Base-by-base conservation (phyloP, 2,888 invertebrate species). In the Hirtodrosophila cameraria region DNA sequence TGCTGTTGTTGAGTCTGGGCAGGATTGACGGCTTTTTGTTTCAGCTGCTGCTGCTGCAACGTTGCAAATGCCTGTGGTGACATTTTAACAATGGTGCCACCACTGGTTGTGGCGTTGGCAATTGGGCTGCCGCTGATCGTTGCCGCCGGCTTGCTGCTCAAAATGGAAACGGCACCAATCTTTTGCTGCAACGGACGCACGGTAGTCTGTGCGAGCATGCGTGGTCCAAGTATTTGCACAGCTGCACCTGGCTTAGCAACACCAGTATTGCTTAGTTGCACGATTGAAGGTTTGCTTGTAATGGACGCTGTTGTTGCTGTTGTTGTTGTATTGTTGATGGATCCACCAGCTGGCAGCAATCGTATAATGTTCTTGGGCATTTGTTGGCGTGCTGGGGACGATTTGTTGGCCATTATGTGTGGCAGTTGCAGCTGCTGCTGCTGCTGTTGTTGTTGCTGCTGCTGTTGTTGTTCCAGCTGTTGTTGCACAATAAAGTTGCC, bases 11-110 rank as follows among this genome's bases (percentile, higher is more conserved):
- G 69, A 3, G 27, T 30, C 39, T 78, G 83, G 5, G 42, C 52
- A 16, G 75, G 28, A 50, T 52, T 54, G 2, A 43, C 38, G 2
- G 72, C 60, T 43, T 85, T 85, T 20, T 85, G 82, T 15, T 90
- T 83, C 9, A 90, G 68, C 18, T 90, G 90, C 50, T 90, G 90
- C 41, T 90, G 90, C 35, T 91, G 91, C 8, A 90, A 69, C 2
- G 88, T 75, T 5, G 89, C 89, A 49, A 90, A 85, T 18, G 89
- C 88, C 42, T 89, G 89, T 2, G 89, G 86, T 0, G 89, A 86
- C 89, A 90, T 90, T 58, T 89, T 89, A 0, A 90, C 88, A 46
- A 89, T 87, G 11, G 89, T 88, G 9, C 88, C 79, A 11, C 78
- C 13, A 15, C 55, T 38, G 7, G 57, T 11, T 11, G 64, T 23